Conservation (phyloP, 2,888 invertebrate species). For the Euspilapteryx auroguttella region DNA sequence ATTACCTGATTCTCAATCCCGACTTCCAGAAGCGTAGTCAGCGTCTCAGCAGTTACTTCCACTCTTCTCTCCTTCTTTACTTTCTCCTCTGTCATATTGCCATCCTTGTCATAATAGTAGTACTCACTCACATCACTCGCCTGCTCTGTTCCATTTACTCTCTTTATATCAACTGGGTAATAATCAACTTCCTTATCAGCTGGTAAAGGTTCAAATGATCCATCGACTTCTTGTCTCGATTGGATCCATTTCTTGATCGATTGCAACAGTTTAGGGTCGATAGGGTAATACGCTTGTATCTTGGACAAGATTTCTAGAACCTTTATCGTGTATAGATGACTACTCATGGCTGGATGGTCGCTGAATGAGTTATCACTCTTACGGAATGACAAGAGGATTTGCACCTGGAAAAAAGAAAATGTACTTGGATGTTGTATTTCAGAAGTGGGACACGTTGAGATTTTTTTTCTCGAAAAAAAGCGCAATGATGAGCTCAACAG, state of each 20-base stretch:
- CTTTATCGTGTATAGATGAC: constrained; percentile 62
- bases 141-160: constrained; percentile 26
- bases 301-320: constrained; percentile 63
- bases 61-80: constrained; percentile 57
- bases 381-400: constrained; percentile 63
- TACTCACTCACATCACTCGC: constrained; percentile 46
- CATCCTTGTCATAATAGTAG: constrained; percentile 51
- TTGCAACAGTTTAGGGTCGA: constrained; percentile 63
- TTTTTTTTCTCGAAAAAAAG: too few relatives aligned
- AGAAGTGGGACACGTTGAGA: too few relatives aligned
- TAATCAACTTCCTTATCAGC: constrained; percentile 61
- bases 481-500: too few relatives aligned
- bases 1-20: constrained; percentile 62
- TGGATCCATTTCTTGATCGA: constrained; percentile 66
- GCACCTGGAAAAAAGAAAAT: constrained; percentile 48
- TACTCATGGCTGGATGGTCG: constrained; percentile 65
- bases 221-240: constrained; percentile 59
- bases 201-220: constrained; percentile 61
- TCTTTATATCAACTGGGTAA: constrained; percentile 39
- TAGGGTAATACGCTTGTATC: constrained; percentile 63
- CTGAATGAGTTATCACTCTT: constrained; percentile 69
- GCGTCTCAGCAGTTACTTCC: constrained; percentile 65
- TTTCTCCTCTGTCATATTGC: constrained; percentile 48
- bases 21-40: constrained; percentile 62
- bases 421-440: too few relatives aligned